Evolutionary conservation across 2,113 vertebrate species (phyloP).

Genomic region (Ophthalmotilapia sp.): DNA sequence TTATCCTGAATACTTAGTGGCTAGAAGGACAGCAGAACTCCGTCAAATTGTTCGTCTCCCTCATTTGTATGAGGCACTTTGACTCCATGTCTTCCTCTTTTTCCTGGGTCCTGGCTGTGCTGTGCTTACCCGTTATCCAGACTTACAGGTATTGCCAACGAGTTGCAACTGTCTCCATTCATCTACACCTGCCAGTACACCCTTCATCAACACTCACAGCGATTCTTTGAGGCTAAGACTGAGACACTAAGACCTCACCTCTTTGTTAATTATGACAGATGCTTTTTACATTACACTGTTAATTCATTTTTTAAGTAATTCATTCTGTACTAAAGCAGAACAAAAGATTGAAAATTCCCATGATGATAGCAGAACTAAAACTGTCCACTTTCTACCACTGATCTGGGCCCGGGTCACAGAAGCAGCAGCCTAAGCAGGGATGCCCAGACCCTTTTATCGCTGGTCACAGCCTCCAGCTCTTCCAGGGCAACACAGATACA

Average conservation of each 20-base stretch:
- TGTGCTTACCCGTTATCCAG: background rate
- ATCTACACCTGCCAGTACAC: background rate
- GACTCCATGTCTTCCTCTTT: background rate
- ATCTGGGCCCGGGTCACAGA: background rate
- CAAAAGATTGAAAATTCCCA: background rate
- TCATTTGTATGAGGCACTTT: background rate
- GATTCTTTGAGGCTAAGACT: background rate
- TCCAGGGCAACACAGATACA: background rate
- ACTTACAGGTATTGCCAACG: background rate
- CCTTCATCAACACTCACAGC: background rate
- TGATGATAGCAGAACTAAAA: background rate
- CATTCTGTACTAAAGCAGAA: background rate
- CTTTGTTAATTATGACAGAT: background rate
- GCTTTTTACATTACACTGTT: background rate
- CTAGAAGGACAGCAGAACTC: background rate
- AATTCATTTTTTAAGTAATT: background rate
- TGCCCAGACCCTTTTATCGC: background rate
- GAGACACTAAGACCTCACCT: background rate
- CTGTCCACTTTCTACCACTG: background rate
- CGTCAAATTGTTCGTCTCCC: background rate
- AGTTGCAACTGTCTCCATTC: background rate
- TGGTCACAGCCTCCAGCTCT: background rate
- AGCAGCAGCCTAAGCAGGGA: background rate
- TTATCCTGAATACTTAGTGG: background rate
- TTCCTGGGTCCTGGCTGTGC: background rate